Percentiles rank a stretch among this genome's conserved stretches.
Conservation (phyloP, 2,797 vertebrate genomes). For the Ambastaia sidthimunki region DNA sequence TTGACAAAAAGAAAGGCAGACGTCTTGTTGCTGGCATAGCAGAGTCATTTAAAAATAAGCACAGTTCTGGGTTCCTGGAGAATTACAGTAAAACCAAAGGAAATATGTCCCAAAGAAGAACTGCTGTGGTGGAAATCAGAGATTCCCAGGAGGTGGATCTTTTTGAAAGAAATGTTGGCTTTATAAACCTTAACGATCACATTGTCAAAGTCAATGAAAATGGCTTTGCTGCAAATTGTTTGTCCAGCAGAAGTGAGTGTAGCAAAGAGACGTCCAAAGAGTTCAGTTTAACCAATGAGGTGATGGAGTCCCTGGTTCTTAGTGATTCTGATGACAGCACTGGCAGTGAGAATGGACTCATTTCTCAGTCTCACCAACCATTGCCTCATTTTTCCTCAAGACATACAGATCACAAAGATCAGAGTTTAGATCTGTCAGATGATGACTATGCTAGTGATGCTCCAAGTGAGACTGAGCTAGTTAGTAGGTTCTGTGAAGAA, state of each 20-base stretch:
- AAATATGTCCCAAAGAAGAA: slow-evolving; percentile 7
- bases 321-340: slow-evolving; percentile 49
- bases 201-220: slow-evolving; percentile 65
- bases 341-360: slow-evolving; percentile 53
- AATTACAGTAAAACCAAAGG: not conserved
- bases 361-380: slow-evolving; percentile 52
- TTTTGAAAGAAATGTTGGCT: slow-evolving; percentile 65
- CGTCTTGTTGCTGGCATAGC: not conserved
- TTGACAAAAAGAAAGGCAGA: not conserved
- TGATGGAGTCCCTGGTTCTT: slow-evolving; percentile 34
- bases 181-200: slow-evolving; percentile 73
- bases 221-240: slow-evolving; percentile 44
- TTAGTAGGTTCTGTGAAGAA: not conserved
- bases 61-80: not conserved
- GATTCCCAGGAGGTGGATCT: slow-evolving; percentile 32
- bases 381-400: slow-evolving; percentile 43
- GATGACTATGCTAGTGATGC: slow-evolving; percentile 70
- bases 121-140: slow-evolving; percentile 3
- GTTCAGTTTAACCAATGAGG: slow-evolving; percentile 23
- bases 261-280: slow-evolving; percentile 15
- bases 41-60: slow-evolving; percentile 1
- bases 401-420: slow-evolving; percentile 23
- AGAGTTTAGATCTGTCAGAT: slow-evolving; percentile 64
- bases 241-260: slow-evolving; percentile 40
- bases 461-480: slow-evolving; percentile 66